Conservation (phyloP, 2,113 vertebrate genomes). For the Burhinus bistriatus region DNA sequence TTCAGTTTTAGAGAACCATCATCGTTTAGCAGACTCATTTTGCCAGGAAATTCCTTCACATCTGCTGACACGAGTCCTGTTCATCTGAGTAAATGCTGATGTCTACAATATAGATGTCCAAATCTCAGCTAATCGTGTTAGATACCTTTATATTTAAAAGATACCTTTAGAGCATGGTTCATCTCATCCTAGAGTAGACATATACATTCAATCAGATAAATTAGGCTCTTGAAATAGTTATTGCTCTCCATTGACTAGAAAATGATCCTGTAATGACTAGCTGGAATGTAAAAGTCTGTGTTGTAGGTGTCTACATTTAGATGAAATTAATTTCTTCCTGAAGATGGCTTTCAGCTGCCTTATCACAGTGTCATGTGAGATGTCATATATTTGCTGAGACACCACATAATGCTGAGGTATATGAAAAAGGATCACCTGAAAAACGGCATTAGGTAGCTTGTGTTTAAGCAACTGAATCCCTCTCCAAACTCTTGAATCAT, state of each 20-base stretch:
- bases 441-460: not conserved
- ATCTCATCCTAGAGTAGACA: not conserved
- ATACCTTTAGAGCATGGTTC: conserved; percentile 15
- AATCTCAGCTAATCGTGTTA: not conserved
- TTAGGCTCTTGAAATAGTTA: conserved; percentile 18
- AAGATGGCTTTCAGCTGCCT: not conserved
- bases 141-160: conserved; percentile 13
- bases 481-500: not conserved
- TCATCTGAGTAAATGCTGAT: not conserved
- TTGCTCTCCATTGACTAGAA: conserved; percentile 16
- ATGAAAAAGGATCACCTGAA: not conserved
- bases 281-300: not conserved
- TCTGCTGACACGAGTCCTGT: not conserved
- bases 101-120: conserved; percentile 15
- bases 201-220: conserved; percentile 2
- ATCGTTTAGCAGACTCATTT: not conserved
- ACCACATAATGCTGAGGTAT: not conserved
- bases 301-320: conserved; percentile 3
- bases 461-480: not conserved
- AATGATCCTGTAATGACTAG: conserved; percentile 13
- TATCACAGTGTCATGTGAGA: not conserved
- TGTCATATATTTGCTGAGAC: not conserved
- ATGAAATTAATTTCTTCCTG: conserved; percentile 7
- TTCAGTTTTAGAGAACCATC: not conserved
- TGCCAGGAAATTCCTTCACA: not conserved